phyloP scores from a whole-genome alignment of 2,888 invertebrate genomes.

The Philereme vetulata region DNA sequence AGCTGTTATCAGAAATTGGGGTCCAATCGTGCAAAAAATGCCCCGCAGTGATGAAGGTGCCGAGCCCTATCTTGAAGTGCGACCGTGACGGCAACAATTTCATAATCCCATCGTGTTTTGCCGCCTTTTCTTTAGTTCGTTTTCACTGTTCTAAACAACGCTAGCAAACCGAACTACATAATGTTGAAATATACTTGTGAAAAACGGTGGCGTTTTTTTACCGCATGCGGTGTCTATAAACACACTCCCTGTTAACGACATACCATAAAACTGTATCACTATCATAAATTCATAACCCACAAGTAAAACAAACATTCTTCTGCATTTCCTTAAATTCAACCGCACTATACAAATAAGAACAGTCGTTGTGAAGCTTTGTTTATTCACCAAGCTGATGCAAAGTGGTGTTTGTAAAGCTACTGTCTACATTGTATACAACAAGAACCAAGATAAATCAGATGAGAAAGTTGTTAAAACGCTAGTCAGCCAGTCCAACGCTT shows the following conservation, averaged over 20 bases:
- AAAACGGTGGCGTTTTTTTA: neutral
- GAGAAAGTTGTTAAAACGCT: constrained; percentile 27
- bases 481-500: constrained; percentile 9
- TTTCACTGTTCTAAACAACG: neutral
- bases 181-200: too few species aligned
- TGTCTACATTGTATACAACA: constrained; percentile 21
- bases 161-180: too few species aligned
- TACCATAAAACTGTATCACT: neutral
- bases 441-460: constrained; percentile 25
- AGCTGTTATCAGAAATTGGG: constrained; percentile 32
- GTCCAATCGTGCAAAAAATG: constrained; percentile 34
- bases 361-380: constrained; percentile 24
- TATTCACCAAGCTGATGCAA: constrained; percentile 16
- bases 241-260: neutral
- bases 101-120: constrained; percentile 38
- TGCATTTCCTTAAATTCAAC: constrained; percentile 17
- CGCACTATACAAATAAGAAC: constrained; percentile 26
- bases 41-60: constrained; percentile 17
- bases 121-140: constrained; percentile 35
- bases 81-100: constrained; percentile 27
- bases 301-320: constrained; percentile 26
- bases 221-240: constrained; percentile 3
- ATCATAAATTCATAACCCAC: constrained; percentile 3
- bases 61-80: constrained; percentile 38
- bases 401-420: constrained; percentile 10